These are phyloP conservation scores for Eumaeus atala DNA, from an alignment of 1,140 invertebrate genomes.

Conservation along the genomic window DNA sequence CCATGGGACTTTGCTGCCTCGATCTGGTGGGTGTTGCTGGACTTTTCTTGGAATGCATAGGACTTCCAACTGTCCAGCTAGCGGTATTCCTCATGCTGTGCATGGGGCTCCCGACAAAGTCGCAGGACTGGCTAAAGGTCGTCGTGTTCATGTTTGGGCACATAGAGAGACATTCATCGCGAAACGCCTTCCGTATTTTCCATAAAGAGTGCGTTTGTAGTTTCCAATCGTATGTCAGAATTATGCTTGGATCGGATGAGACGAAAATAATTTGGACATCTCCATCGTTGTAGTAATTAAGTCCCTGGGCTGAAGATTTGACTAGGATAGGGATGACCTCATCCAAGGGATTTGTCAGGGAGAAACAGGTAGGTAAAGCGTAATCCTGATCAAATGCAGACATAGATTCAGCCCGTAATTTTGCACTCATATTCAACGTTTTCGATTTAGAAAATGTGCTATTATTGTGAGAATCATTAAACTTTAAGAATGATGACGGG, in stretches of 20 bases:
- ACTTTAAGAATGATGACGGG: constrained; percentile 44
- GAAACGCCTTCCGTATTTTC: constrained; percentile 83
- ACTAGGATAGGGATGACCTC: constrained; percentile 90
- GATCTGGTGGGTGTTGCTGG: constrained; percentile 57
- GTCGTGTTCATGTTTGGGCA: constrained; percentile 69
- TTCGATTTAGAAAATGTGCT: constrained; percentile 49
- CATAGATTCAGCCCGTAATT: constrained; percentile 48
- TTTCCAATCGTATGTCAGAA: constrained; percentile 84
- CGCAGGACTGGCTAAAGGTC: constrained; percentile 72
- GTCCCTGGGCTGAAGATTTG: constrained; percentile 75
- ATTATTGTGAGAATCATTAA: constrained; percentile 51
- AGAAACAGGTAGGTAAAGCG: constrained; percentile 83
- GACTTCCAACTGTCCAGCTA: constrained; percentile 58
- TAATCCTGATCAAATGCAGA: constrained; percentile 58
- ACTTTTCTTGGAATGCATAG: constrained; percentile 47
- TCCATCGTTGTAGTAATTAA: constrained; percentile 71
- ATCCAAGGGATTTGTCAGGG: constrained; percentile 90
- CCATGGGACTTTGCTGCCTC: constrained; percentile 78
- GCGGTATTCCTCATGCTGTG: constrained; percentile 44
- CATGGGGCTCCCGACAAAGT: constrained; percentile 52
- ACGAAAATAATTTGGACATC: constrained; percentile 74
- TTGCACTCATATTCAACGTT: constrained; percentile 55
- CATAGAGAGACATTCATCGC: constrained; percentile 81
- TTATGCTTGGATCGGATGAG: constrained; percentile 72
- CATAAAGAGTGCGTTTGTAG: constrained; percentile 87